Conservation (phyloP, 2,797 vertebrate species). For the Chromobotia macracanthus region DNA sequence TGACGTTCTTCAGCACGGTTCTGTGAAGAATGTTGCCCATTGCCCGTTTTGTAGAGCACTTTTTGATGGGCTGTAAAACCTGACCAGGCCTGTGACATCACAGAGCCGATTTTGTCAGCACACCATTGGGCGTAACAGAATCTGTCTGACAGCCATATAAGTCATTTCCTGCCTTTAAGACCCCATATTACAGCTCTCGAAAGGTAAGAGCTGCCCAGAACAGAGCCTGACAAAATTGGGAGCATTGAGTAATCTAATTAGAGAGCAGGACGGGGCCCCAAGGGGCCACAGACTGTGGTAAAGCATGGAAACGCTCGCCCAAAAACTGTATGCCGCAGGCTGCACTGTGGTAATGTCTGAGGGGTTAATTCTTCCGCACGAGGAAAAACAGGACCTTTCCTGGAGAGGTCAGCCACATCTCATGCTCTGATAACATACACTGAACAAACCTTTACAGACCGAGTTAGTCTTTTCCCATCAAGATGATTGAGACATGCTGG, state of each 20-base stretch:
- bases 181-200: slow-evolving; percentile 74
- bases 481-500: neutral
- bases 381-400: slow-evolving; percentile 70
- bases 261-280: slow-evolving; percentile 76
- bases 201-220: slow-evolving; percentile 75
- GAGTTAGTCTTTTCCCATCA: neutral
- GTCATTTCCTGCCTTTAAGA: slow-evolving; percentile 79
- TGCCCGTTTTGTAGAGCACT: too few relatives aligned
- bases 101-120: slow-evolving; percentile 75
- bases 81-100: slow-evolving; percentile 56
- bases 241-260: slow-evolving; percentile 81
- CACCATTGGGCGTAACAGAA: slow-evolving; percentile 79
- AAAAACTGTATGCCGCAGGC: slow-evolving; percentile 76
- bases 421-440: slow-evolving; percentile 60
- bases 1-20: slow-evolving; percentile 64
- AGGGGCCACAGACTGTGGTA: slow-evolving; percentile 68
- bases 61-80: slow-evolving; percentile 72
- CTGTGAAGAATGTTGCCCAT: too few relatives aligned
- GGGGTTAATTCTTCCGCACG: slow-evolving; percentile 82
- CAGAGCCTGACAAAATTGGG: slow-evolving; percentile 70
- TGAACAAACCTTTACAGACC: slow-evolving; percentile 24
- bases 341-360: slow-evolving; percentile 83
- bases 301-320: slow-evolving; percentile 73
- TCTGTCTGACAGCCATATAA: slow-evolving; percentile 77
- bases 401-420: slow-evolving; percentile 70